Evolutionary conservation across 92 coral and sea anemone genomes (phyloP), one percentile per base, ranked within the genome.

Genomic region (Parazoanthus swiftii): DNA sequence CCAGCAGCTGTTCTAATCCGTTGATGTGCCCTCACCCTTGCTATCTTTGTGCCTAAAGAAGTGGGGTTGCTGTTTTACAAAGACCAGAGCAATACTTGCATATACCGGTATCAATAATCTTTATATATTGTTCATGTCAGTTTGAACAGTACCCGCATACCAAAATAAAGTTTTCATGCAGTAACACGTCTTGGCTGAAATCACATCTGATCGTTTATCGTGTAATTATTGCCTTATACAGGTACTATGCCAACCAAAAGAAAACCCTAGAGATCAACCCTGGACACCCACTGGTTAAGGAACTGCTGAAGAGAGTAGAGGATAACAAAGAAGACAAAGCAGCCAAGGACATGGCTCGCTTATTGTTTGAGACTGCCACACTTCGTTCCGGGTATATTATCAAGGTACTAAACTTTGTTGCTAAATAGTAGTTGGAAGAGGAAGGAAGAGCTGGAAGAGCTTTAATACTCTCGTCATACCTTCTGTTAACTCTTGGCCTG

Each of bases 331-430:
- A 94, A 37, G 99, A 97, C 82, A 91, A 93, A 90, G 93, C 99
- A 26, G 99, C 99, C 9, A 95, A 95, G 83, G 98, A 97, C 85
- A 89, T 95, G 86, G 94, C 99, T 9, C 90, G 94, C 25, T 91
- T 97, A 73, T 72, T 97, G 89, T 91, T 95, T 68, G 99, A 97
- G 89, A 97, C 99, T 82, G 99, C 99, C n/a, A 93, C 95, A n/a
- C 86, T 97, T 79, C 88, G 99, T 85, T 95, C 98, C 74, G 99
- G 99, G n/a, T 97, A 86, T 85, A 81, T 92, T 74, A 80, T 97
- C 85, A 95, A 97, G 97, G 99, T 94, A 78, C 66, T 88, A n/a
- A 81, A 36, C 39, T 16, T 10, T 18, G 36, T 74, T 74, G 3
- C 4, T 58, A 0, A 51, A 51, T 51, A 51, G 66, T 58, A 58